Conservation (phyloP, 2,113 vertebrate species). For the Haemorhous mexicanus region DNA sequence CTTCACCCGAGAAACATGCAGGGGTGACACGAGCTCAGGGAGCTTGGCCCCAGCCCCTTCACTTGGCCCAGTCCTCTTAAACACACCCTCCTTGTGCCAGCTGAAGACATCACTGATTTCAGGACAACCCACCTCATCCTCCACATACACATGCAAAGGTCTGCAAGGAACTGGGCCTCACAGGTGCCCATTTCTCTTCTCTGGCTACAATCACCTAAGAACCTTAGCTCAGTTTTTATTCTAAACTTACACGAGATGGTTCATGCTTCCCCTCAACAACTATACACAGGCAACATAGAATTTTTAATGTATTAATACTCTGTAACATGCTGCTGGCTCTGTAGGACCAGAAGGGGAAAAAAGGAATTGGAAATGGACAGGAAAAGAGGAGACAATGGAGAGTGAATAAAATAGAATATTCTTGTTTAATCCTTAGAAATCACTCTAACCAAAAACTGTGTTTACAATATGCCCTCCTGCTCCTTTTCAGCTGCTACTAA, state of each 20-base stretch:
- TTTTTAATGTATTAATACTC: neutral
- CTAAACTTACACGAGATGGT: neutral
- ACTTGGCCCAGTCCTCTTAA: neutral
- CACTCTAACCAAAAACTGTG: neutral
- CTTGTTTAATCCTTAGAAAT: neutral
- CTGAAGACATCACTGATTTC: neutral
- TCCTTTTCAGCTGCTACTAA: neutral
- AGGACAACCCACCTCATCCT: neutral
- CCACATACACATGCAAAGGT: fast-evolving
- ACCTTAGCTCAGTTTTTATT: neutral
- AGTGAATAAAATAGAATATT: neutral
- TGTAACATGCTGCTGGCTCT: neutral
- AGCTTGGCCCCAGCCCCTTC: neutral
- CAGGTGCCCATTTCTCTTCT: neutral
- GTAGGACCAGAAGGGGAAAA: neutral
- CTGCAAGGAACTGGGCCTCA: neutral
- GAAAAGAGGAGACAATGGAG: neutral
- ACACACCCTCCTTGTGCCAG: neutral
- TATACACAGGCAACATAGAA: neutral
- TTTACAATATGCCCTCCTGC: neutral
- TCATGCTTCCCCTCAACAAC: neutral
- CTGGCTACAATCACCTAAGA: neutral
- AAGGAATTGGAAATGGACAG: neutral
- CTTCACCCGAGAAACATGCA: neutral
- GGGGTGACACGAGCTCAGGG: fast-evolving